Evolutionary conservation across 1,140 invertebrate species (phyloP).

Genomic region (Drosophila grimshawi): DNA sequence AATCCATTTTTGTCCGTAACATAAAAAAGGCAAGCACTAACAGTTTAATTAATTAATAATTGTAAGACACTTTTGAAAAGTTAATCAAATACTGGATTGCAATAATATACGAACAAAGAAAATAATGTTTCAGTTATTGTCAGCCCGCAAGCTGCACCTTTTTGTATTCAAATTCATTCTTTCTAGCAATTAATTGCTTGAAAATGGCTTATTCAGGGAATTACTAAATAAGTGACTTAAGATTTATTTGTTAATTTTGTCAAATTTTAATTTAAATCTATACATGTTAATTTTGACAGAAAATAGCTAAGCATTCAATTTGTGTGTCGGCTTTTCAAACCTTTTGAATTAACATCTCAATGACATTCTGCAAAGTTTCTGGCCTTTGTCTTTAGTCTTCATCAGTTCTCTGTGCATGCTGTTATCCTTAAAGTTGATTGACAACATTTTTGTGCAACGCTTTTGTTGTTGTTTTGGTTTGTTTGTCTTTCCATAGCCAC

Average conservation of each 20-base stretch:
- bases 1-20: not conserved
- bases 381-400: slow-evolving; percentile 29
- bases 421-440: slow-evolving; percentile 75
- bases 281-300: not conserved
- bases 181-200: no score
- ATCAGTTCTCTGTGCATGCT: slow-evolving; percentile 55
- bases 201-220: no score
- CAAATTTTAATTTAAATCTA: no score
- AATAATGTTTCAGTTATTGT: no score
- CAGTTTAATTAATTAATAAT: not conserved
- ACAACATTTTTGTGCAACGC: slow-evolving; percentile 74
- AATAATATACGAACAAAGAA: no score
- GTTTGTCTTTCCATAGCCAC: slow-evolving; percentile 71
- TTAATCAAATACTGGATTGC: not conserved
- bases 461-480: slow-evolving; percentile 48
- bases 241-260: no score
- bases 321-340: not conserved
- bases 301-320: slow-evolving; percentile 4
- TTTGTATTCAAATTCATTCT: no score
- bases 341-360: slow-evolving; percentile 11
- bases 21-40: not conserved
- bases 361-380: slow-evolving; percentile 17
- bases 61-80: no score
- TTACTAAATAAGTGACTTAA: no score
- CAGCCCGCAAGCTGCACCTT: no score